Evolutionary conservation across 2,113 vertebrate species (phyloP), one percentile per base, ranked within the genome.

Genomic region (Halcyon senegalensis): DNA sequence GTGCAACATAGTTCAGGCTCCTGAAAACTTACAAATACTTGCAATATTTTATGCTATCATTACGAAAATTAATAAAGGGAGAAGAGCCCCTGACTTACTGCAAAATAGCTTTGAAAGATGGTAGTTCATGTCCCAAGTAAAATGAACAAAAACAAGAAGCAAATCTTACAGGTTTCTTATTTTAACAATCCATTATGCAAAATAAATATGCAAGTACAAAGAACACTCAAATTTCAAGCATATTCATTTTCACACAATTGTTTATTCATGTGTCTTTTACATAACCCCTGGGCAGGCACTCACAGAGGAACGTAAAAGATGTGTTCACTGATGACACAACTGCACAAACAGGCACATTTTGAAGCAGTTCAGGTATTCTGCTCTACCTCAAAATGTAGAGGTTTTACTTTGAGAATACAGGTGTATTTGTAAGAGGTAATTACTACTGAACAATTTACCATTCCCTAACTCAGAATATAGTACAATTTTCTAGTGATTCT

Each of bases 261-360:
- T 90, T 93, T 93, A 86, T 92, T 79, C 92, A 94, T 84, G 73
- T 93, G 90, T 56, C 56, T 81, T 90, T 90, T 72, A 89, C 21
- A 21, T 68, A 78, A 91, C 48, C 39, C 62, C 43, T 35, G 35
- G 21, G 81, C 81, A 82, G 69, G 43, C 23, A 12, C 43, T 60
- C 66, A 19, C 0, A 7, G 74, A 77, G 41, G 33, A 90, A 58
- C 30, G 69, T 17, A 68, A 94, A 87, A 72, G 75, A 51, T 2
- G 18, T 13, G 20, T 37, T 87, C 66, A 11, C 20, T 31, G 81
- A 55, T 79, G 58, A 68, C 20, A 69, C 84, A 93, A 84, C 87
- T 90, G 81, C 62, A 84, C 62, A 78, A 87, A 76, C 43, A 85
- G 16, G 41, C 56, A 39, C 6, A 5, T 46, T 50, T 9, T 72